A percentile compares a stretch with the other conserved stretches of the same genome.
These are phyloP conservation scores for Coenonympha arcania DNA, from an alignment of 2,888 invertebrate genomes.

Conservation along the genomic window DNA sequence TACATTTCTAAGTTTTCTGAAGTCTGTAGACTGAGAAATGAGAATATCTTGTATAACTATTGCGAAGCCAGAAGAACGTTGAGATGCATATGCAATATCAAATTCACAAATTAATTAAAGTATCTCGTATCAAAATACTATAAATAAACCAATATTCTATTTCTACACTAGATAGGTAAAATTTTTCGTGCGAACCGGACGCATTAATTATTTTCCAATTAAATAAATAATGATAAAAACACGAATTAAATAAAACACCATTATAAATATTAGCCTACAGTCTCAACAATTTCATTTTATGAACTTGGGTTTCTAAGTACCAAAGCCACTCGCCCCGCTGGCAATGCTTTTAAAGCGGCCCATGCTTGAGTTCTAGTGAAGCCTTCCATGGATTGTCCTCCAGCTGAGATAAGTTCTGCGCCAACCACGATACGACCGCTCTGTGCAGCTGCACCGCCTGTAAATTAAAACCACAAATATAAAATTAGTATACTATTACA, in stretches of 20 bases:
- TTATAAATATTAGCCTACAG: not conserved
- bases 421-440: conserved; percentile 86
- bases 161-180: no score
- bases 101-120: no score
- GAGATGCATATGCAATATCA: no score
- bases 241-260: not conserved
- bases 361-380: conserved; percentile 96
- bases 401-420: conserved; percentile 89
- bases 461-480: not conserved
- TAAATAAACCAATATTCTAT: no score
- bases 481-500: no score
- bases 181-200: not conserved
- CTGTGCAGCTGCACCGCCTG: conserved; percentile 93
- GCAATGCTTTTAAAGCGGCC: conserved; percentile 92
- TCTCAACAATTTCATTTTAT: not conserved
- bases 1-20: no score
- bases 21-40: no score
- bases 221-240: conserved; percentile 1
- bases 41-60: no score
- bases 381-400: conserved; percentile 83
- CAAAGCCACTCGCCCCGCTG: conserved; percentile 85
- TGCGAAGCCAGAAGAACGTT: no score
- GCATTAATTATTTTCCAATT: not conserved
- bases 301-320: conserved; percentile 56
- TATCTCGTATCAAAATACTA: no score